Evolutionary conservation across 2,888 invertebrate species (phyloP), one percentile per base, ranked within the genome.

Genomic region (Nemotelus nigrinus): DNA sequence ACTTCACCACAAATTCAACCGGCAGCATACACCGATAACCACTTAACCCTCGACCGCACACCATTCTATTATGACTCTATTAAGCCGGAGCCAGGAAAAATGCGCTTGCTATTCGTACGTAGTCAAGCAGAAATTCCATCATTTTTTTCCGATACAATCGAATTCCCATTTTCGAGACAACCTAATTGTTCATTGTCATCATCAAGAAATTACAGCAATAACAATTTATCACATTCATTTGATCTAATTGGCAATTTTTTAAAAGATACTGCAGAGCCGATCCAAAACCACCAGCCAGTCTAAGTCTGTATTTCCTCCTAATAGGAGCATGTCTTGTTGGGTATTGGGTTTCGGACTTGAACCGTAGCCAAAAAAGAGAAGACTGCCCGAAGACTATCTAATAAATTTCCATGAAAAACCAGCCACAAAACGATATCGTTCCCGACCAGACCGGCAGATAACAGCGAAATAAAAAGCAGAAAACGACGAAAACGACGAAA

Each of bases 241-340:
- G 58, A 77, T 79, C 68, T 77, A 79, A 79, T 79, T 79, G 79
- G 63, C 79, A 79, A 76, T 78, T 79, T 77, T 72, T 76, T 74
- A 39, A 74, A 41, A 55, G 53, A 55, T 55, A 55, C 53, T 43
- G 41, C 58, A 25, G 60, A 39, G 39, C 25, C 25, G 25, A 25
- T 25, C 25, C 25, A 25, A 25, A 25, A 25, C 25, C 25, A 25
- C 25, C 25, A 25, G 1, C 25, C 25, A 25, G 25, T 25, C 25
- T 25, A 25, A 25, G 25, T 25, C 25, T 25, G 25, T 25, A 25
- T 25, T 25, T 25, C 25, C 25, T 25, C 25, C 25, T 25, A 25
- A 25, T 25, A 25, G 25, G 25, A 25, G 25, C 25, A 25, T 25
- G 25, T 25, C 25, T 25, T 25, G 25, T 25, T 25, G 25, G 25